Evolutionary conservation across 2,113 vertebrate species (phyloP).

Genomic region (Glareola pratincola): DNA sequence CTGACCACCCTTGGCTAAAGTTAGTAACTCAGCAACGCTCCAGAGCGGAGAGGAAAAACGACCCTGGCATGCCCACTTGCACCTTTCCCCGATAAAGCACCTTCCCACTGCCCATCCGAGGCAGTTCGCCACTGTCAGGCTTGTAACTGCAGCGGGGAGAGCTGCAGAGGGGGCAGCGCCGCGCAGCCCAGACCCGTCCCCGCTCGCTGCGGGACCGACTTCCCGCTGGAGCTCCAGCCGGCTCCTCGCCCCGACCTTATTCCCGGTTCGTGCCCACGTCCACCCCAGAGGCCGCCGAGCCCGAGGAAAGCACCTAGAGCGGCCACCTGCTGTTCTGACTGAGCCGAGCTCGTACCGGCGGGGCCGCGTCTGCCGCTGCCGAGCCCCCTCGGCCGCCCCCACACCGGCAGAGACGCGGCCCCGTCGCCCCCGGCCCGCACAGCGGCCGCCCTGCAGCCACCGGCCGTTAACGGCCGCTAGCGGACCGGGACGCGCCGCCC

Average conservation of each 20-base stretch:
- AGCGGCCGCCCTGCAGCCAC: too few species aligned
- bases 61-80: rapidly evolving
- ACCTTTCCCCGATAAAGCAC: not conserved
- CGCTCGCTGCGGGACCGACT: too few species aligned
- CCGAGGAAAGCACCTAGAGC: too few species aligned
- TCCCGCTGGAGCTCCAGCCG: rapidly evolving
- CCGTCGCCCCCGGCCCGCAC: too few species aligned
- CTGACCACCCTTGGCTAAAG: not conserved
- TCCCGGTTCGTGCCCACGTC: rapidly evolving
- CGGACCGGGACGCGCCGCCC: not conserved
- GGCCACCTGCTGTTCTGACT: not conserved
- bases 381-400: not conserved
- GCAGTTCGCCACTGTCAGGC: not conserved
- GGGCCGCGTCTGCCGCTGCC: not conserved
- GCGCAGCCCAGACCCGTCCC: rapidly evolving
- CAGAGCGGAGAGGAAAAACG: not conserved
- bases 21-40: too few species aligned
- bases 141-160: not conserved
- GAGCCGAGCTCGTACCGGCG: not conserved
- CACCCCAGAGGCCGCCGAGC: not conserved
- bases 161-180: not conserved
- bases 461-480: too few species aligned
- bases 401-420: rapidly evolving
- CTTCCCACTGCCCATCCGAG: too few species aligned
- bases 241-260: not conserved